phyloP scores from a whole-genome alignment of 2,888 invertebrate genomes.

The Pterostichus niger region DNA sequence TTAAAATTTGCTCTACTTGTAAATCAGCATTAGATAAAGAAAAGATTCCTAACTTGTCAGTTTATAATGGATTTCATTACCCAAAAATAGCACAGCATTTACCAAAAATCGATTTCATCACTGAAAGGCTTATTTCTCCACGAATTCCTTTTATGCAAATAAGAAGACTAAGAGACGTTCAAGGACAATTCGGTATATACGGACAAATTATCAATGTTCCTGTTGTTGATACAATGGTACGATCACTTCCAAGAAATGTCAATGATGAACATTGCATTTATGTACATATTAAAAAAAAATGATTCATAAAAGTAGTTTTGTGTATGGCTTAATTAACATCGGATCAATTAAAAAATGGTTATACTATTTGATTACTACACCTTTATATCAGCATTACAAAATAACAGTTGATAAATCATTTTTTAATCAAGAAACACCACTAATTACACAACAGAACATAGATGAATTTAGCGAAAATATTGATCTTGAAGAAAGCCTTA shows the following conservation, averaged over 20 bases:
- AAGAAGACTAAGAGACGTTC: conserved; percentile 70
- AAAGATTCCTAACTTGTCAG: conserved; percentile 65
- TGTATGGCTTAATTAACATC: conserved; percentile 70
- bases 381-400: conserved; percentile 65
- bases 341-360: conserved; percentile 70
- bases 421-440: not conserved
- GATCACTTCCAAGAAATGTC: conserved; percentile 68
- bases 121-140: conserved; percentile 70
- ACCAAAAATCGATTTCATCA: conserved; percentile 68
- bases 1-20: conserved; percentile 24
- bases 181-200: conserved; percentile 70
- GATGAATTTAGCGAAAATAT: conserved; percentile 68
- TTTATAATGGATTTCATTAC: conserved; percentile 70
- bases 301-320: conserved; percentile 70
- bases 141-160: conserved; percentile 70
- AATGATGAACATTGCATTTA: conserved; percentile 71
- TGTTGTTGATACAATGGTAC: conserved; percentile 70
- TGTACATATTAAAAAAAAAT: conserved; percentile 70
- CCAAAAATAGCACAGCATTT: conserved; percentile 68
- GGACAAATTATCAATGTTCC: conserved; percentile 72
- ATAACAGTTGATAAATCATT: conserved; percentile 69
- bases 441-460: not conserved
- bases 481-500: conserved; percentile 69
- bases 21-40: conserved; percentile 35
- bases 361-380: conserved; percentile 64